Base-by-base conservation (phyloP, 2,888 invertebrate species). In the Liodrosophila aerea region DNA sequence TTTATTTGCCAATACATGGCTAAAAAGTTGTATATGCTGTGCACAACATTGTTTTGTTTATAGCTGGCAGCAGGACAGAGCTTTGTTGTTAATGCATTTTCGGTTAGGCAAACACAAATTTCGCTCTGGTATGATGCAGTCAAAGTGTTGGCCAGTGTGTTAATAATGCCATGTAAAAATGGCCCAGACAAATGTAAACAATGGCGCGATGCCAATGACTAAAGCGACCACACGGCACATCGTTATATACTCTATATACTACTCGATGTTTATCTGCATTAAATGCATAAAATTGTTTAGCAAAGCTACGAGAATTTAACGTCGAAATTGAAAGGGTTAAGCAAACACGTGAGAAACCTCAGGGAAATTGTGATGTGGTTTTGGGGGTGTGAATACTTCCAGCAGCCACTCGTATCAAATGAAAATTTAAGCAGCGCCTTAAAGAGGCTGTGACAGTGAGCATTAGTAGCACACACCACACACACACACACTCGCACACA, bases 311-410 rank as follows among this genome's bases (percentile, higher is more conserved):
- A 1, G 37, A 64, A 43, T 63, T 82, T 50, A 68, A 82, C 60
- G 58, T 60, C 54, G 51, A 53, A 68, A 76, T 65, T 78, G 85
- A 78, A 78, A 82, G 84, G 84, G 76, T 83, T 76, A 70, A 63
- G 29, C 67, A 63, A 77, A 71, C 76, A 77, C 15, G 31, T 16
- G 29, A 12, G 12, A 36, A 43, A 40, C 11, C 16, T 18, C 18
- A 7, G 30, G 9, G 33, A 31, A 30, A 30, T 4, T 22, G n/a
- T n/a, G n/a, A n/a, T 22, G 12, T 31, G 9, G 29, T 8, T 29
- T 34, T 13, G 12, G n/a, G 16, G 4, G 30, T 39, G 31, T 12
- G 11, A 5, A 7, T 11, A 18, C 12, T 47, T 27, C 22, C 29
- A 18, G 5, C 22, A 22, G 22, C 5, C 5, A 4, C 5, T 5